Percentiles rank a stretch among this genome's conserved stretches.
Evolutionary conservation across 2,888 invertebrate species (phyloP).

Genomic region (Xylota sylvarum): DNA sequence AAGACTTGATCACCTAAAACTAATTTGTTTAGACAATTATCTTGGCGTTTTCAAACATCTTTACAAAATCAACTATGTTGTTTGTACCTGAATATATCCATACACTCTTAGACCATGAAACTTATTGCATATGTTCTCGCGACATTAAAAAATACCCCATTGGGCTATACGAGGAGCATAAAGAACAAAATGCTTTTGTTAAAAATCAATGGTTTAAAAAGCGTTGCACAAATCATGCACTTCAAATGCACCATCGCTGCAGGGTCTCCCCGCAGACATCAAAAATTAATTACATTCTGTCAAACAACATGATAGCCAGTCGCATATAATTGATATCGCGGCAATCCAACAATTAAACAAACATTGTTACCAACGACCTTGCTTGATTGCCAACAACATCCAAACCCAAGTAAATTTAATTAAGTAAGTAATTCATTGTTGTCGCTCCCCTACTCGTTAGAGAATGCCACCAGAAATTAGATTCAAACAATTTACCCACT

Average conservation of each 20-base stretch:
- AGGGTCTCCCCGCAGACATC: constrained; percentile 16
- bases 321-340: constrained; percentile 22
- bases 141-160: too few relatives aligned
- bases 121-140: too few relatives aligned
- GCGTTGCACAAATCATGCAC: too few relatives aligned
- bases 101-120: too few relatives aligned
- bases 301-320: neutral
- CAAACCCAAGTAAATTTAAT: constrained; percentile 49
- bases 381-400: constrained; percentile 48
- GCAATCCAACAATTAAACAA: constrained; percentile 35
- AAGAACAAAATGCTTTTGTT: too few relatives aligned
- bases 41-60: too few relatives aligned
- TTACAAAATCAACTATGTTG: too few relatives aligned
- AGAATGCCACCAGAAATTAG: constrained; percentile 44
- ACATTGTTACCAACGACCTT: constrained; percentile 56
- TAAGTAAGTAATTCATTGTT: constrained; percentile 56
- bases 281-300: constrained; percentile 21
- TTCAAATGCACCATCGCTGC: neutral
- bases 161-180: too few relatives aligned
- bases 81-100: too few relatives aligned
- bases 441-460: constrained; percentile 13
- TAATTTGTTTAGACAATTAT: too few relatives aligned
- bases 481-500: constrained; percentile 59
- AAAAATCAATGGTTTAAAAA: too few relatives aligned
- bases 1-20: too few relatives aligned